A percentile compares a stretch with the other conserved stretches of the same genome.
Evolutionary conservation across 1,140 invertebrate species (phyloP).

Genomic region (Bombus confusus): DNA sequence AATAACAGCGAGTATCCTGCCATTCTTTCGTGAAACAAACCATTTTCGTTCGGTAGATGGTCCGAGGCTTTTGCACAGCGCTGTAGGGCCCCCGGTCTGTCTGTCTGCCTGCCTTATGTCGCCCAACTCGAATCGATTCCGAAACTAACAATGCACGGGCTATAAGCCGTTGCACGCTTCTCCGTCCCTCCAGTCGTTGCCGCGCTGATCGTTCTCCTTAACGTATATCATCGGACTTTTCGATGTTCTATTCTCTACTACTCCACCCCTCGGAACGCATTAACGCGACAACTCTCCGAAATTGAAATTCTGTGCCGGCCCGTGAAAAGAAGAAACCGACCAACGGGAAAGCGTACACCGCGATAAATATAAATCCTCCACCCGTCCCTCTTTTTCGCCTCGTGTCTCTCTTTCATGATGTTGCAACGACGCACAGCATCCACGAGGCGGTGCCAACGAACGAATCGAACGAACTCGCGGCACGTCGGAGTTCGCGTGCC

Average conservation of each 20-base stretch:
- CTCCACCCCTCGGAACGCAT: neutral
- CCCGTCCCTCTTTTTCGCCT: no score
- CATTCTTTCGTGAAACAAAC: neutral
- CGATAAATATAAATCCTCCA: constrained; percentile 49
- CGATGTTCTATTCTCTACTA: neutral
- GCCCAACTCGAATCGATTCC: constrained; percentile 64
- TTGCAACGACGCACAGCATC: neutral
- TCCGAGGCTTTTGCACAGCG: neutral
- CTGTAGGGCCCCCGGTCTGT: neutral
- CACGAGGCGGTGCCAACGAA: constrained; percentile 11
- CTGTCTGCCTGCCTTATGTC: constrained; percentile 57
- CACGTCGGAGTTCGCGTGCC: constrained; percentile 50
- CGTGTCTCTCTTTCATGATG: neutral
- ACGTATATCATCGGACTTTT: constrained; percentile 6
- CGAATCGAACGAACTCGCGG: constrained; percentile 52
- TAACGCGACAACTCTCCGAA: neutral
- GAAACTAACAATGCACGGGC: constrained; percentile 56
- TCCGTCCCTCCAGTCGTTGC: no score
- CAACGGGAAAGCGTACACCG: neutral
- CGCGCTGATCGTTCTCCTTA: constrained; percentile 18
- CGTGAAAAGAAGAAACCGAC: constrained; percentile 2
- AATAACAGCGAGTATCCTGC: no score
- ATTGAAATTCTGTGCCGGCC: neutral
- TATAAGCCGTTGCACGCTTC: constrained; percentile 6
- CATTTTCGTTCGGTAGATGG: neutral